These are phyloP conservation scores for Indicator maculatus DNA, from an alignment of 2,113 vertebrate genomes.

Conservation along the genomic window DNA sequence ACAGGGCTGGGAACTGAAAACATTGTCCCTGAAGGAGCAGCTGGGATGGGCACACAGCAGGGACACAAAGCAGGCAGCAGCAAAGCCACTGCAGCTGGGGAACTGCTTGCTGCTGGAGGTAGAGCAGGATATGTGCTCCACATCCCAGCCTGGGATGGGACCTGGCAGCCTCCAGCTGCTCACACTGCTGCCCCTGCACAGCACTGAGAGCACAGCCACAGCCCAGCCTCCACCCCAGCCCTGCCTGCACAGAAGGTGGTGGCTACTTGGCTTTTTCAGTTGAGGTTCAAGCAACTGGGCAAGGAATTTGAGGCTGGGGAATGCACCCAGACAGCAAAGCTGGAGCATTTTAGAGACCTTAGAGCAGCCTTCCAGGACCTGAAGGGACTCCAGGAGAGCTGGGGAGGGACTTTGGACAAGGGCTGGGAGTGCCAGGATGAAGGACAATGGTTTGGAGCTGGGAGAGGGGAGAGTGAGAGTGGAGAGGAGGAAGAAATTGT, in stretches of 20 bases:
- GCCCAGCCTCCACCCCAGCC: background rate
- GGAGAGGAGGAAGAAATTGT: no score
- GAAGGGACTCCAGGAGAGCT: no score
- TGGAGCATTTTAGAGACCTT: background rate
- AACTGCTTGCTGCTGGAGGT: background rate
- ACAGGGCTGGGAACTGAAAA: background rate
- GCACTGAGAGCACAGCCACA: fast-evolving
- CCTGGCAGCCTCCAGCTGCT: background rate
- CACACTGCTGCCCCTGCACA: fast-evolving
- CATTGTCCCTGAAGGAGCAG: background rate
- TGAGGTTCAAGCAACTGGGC: background rate
- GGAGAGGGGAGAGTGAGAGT: no score
- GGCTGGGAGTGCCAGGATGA: no score
- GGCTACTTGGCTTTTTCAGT: background rate
- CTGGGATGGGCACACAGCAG: background rate
- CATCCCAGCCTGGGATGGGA: background rate
- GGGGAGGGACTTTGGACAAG: no score
- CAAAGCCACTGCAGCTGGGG: background rate
- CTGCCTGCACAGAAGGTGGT: fast-evolving
- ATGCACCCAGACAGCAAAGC: fast-evolving
- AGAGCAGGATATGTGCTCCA: background rate
- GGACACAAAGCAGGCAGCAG: background rate
- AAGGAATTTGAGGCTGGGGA: fast-evolving
- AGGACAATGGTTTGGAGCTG: no score
- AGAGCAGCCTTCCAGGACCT: no score